phyloP scores from a whole-genome alignment of 2,113 vertebrate species.

The Peromyscus maniculatus region DNA sequence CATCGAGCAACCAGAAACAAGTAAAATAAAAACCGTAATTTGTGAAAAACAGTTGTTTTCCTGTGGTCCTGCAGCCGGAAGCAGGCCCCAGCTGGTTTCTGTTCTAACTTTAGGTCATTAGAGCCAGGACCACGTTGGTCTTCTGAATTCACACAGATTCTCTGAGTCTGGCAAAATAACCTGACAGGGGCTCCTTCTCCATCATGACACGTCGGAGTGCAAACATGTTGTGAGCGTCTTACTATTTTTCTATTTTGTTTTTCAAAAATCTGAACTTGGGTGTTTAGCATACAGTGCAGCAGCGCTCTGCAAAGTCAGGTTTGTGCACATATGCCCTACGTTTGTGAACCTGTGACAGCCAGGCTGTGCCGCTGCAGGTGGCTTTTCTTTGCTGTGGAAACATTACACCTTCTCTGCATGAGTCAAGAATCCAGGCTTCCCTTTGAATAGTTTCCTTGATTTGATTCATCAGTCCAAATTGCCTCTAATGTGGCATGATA shows the following conservation, averaged over 20 bases:
- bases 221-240: background rate
- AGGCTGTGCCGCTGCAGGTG: background rate
- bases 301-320: background rate
- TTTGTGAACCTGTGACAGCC: background rate
- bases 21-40: slow-evolving; percentile 7
- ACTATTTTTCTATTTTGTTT: background rate
- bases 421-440: background rate
- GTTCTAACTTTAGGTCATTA: background rate
- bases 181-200: background rate
- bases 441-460: slow-evolving; percentile 70
- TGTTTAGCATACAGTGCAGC: background rate
- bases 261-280: background rate
- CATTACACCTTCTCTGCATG: rapidly evolving
- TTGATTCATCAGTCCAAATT: slow-evolving; percentile 74
- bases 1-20: slow-evolving; percentile 5
- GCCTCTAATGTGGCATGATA: slow-evolving; percentile 74
- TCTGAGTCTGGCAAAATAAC: background rate
- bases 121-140: background rate
- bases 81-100: background rate
- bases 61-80: slow-evolving; percentile 34
- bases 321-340: background rate
- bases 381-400: background rate
- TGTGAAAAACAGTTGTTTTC: background rate
- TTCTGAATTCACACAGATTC: background rate
- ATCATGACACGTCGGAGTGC: background rate